Conservation (phyloP, 2,888 invertebrate genomes). For the Folsomia candida region DNA sequence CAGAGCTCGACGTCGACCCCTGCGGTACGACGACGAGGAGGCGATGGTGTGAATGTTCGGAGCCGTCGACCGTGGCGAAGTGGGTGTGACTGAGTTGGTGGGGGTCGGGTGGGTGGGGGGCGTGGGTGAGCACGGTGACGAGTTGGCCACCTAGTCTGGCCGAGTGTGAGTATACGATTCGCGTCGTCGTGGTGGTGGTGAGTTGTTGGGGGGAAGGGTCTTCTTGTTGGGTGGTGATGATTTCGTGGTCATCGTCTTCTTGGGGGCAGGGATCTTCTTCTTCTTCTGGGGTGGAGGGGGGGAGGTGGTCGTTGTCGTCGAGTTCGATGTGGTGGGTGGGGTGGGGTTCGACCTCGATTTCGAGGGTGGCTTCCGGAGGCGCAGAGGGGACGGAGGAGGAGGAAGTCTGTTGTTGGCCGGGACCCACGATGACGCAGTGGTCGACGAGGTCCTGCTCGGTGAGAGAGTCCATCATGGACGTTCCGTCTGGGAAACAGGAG, state of each 20-base stretch:
- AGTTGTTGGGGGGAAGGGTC: not conserved
- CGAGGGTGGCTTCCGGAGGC: not conserved
- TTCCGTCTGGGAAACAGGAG: conserved; percentile 29
- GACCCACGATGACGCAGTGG: conserved; percentile 38
- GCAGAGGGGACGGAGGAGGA: conserved; percentile 6
- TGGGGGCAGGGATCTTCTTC: conserved; percentile 12
- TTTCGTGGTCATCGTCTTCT: conserved; percentile 23
- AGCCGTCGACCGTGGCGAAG: not conserved
- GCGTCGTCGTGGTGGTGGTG: not conserved
- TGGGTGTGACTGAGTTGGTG: not conserved
- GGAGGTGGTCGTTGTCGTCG: not conserved
- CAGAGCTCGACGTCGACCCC: no score
- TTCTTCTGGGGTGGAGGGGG: conserved; percentile 28
- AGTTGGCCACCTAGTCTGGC: not conserved
- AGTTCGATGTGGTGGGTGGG: not conserved
- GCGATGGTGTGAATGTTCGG: no score
- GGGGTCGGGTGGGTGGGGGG: not conserved
- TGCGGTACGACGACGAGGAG: not conserved
- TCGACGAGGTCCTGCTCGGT: conserved; percentile 35
- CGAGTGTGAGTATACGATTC: not conserved
- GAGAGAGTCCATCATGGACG: conserved; percentile 37
- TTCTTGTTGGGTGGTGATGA: conserved; percentile 15
- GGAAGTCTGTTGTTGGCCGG: conserved; percentile 15
- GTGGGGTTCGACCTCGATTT: conserved; percentile 24
- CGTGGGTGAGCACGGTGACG: not conserved